Percentiles rank a stretch among this genome's conserved stretches.
Conservation (phyloP, 1,140 invertebrate genomes). For the Cherax destructor region DNA sequence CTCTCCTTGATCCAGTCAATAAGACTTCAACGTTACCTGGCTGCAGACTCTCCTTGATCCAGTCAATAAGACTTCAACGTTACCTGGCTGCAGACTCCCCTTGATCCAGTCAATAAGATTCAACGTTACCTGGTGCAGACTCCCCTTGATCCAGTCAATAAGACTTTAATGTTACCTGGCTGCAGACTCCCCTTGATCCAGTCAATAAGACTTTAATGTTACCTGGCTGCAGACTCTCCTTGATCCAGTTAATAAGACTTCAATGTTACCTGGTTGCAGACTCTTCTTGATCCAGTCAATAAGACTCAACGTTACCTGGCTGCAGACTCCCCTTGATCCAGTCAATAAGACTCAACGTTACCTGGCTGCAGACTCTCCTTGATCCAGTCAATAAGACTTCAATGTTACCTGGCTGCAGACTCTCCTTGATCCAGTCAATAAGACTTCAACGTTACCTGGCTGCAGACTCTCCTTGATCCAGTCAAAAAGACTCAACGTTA, state of each 20-base stretch:
- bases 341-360: background rate
- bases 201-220: too few relatives aligned
- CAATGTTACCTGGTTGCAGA: conserved; percentile 75
- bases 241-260: too few relatives aligned
- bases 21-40: too few relatives aligned
- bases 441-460: conserved; percentile 49
- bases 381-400: conserved; percentile 93
- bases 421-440: too few relatives aligned
- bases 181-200: conserved; percentile 89
- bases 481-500: too few relatives aligned
- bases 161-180: conserved; percentile 53
- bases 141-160: too few relatives aligned
- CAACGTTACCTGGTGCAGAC: too few relatives aligned
- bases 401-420: too few relatives aligned
- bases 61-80: background rate
- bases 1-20: conserved; percentile 91
- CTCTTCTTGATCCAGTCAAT: conserved; percentile 91
- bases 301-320: too few relatives aligned
- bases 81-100: conserved; percentile 79
- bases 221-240: too few relatives aligned
- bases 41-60: too few relatives aligned
- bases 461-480: conserved; percentile 89
- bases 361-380: conserved; percentile 81
- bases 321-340: too few relatives aligned
- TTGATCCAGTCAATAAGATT: conserved; percentile 93